Base-by-base conservation (phyloP, 2,888 invertebrate genomes). In the Meandrusa payeni region DNA sequence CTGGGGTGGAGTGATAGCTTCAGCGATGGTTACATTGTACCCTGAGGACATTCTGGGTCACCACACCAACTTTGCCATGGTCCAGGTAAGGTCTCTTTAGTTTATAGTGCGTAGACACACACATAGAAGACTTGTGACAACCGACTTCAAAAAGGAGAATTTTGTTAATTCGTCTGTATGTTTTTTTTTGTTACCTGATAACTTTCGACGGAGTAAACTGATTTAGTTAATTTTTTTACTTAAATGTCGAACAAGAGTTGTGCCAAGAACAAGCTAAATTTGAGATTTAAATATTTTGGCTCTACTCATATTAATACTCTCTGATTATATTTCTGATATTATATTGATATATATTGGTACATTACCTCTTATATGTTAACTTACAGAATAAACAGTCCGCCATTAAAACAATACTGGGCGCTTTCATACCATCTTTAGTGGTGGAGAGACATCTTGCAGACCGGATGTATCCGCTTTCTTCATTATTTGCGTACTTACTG, bases 1-100 rank as follows among this genome's bases (percentile, higher is more conserved):
- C 66, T 95, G 95, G 94, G 97, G 97, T 0, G 78, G 92, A 0
- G 3, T 88, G 0, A 90, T 95, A 24, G 91, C 89, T 0, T 70
- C 88, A 0, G 62, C 82, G 7, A 83, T 97, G 69, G 90, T 93
- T 0, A 76, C 74, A 0, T 15, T 76, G 5, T 80, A 58, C 58
- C 77, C 70, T 40, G 69, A 72, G 2, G 88, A 90, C 24, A 75
- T 91, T 0, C 62, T 90, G 3, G 89, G 89, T 0, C 65, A 76
- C 19, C 80, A 81, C 23, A 64, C 59, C 3, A 82, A 79, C 38
- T 55, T 73, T 57, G 44, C 68, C 5, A 0, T 54, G 0, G 49
- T 54, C 17, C 55, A 59, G 52, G 76, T 76, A 41, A 50, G 50
- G 15, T 5, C 4, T 31, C 1, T n/a, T 29, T 29, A 29, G 3